Conservation (phyloP, 1,140 invertebrate genomes). For the Polypedilum pembai region DNA sequence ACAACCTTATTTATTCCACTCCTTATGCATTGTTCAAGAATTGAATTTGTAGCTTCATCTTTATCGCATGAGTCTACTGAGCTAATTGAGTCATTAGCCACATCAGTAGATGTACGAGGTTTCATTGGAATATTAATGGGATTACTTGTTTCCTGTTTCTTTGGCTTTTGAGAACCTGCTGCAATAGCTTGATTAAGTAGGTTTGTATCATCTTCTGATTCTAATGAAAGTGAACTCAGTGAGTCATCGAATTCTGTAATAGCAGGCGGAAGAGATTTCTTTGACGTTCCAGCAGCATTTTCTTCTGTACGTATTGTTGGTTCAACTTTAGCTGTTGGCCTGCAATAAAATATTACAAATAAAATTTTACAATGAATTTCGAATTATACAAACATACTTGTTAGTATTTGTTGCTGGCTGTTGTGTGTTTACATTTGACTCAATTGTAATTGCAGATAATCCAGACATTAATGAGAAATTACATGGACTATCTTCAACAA, state of each 20-base stretch:
- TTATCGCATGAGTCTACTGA: slow-evolving; percentile 61
- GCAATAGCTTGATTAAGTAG: slow-evolving; percentile 42
- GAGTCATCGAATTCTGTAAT: slow-evolving; percentile 41
- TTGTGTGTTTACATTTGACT: slow-evolving; percentile 35
- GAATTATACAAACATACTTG: too few species aligned
- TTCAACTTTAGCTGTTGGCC: slow-evolving; percentile 8
- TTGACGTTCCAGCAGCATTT: slow-evolving; percentile 31
- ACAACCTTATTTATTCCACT: slow-evolving; percentile 40
- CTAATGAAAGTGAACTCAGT: slow-evolving; percentile 49
- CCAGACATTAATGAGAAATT: slow-evolving; percentile 58
- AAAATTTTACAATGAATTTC: neutral
- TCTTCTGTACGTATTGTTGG: neutral
- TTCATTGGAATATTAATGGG: slow-evolving; percentile 36
- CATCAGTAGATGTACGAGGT: slow-evolving; percentile 29
- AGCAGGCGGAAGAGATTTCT: neutral
- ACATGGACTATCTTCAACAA: slow-evolving; percentile 57
- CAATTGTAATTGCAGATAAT: slow-evolving; percentile 59
- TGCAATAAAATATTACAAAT: neutral
- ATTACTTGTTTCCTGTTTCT: slow-evolving; percentile 30
- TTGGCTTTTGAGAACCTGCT: slow-evolving; percentile 37
- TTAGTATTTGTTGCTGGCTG: neutral
- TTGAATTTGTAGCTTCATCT: slow-evolving; percentile 59
- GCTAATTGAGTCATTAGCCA: slow-evolving; percentile 52
- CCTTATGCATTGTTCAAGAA: slow-evolving; percentile 68
- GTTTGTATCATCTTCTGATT: slow-evolving; percentile 46